These are phyloP conservation scores for Troides aeacus DNA, from an alignment of 2,888 invertebrate genomes.

Conservation along the genomic window DNA sequence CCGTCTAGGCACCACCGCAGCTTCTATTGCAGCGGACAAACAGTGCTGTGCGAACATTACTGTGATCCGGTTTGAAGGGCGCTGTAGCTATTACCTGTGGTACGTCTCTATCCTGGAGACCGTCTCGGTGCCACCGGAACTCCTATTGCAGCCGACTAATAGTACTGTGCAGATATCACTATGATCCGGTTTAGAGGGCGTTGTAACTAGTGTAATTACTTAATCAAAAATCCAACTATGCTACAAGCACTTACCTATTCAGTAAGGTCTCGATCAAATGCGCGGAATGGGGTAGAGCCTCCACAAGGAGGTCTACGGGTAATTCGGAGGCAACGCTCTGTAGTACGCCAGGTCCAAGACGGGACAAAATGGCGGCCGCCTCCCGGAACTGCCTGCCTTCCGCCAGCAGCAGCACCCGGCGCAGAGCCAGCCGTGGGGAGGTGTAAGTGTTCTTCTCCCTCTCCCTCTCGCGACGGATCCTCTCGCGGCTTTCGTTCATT, in stretches of 20 bases:
- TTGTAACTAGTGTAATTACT: too few relatives aligned
- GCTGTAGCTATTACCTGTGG: too few relatives aligned
- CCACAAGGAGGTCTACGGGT: slow-evolving; percentile 92
- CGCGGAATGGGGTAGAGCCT: slow-evolving; percentile 92
- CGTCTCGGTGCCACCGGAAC: too few relatives aligned
- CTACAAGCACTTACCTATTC: slow-evolving; percentile 76
- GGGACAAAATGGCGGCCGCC: slow-evolving; percentile 90
- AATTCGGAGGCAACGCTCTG: slow-evolving; percentile 87
- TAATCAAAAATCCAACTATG: too few relatives aligned
- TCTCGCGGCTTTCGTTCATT: slow-evolving; percentile 86
- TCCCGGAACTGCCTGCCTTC: slow-evolving; percentile 95
- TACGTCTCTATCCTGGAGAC: too few relatives aligned
- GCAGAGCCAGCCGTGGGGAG: slow-evolving; percentile 84
- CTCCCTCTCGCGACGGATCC: slow-evolving; percentile 84
- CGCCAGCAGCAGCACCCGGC: slow-evolving; percentile 88
- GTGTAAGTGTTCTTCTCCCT: slow-evolving; percentile 81
- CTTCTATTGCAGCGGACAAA: too few relatives aligned
- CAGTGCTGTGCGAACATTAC: too few relatives aligned
- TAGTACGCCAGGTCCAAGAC: slow-evolving; percentile 89
- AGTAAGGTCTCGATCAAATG: slow-evolving; percentile 92
- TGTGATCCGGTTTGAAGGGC: too few relatives aligned
- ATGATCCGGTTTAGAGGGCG: too few relatives aligned
- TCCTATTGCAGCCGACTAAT: too few relatives aligned
- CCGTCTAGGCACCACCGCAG: too few relatives aligned
- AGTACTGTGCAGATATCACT: too few relatives aligned